Evolutionary conservation across 92 coral and sea anemone species (phyloP).

Genomic region (Zoanthus sociatus): DNA sequence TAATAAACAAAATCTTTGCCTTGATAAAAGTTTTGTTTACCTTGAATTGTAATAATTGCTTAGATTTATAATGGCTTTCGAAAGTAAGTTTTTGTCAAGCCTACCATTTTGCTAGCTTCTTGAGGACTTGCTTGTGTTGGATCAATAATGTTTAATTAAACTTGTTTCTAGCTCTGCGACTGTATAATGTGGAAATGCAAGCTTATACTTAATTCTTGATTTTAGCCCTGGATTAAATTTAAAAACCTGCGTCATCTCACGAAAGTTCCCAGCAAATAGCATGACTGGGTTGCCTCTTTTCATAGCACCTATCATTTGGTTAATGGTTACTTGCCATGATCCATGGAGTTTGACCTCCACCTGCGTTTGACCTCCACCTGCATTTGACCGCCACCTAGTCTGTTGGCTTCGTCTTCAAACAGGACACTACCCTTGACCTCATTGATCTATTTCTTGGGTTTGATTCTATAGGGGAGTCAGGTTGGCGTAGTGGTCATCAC

Average conservation of each 20-base stretch:
- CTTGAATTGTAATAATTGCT: neutral
- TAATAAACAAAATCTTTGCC: no score
- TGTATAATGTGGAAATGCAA: slow-evolving; percentile 45
- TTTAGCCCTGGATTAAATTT: slow-evolving; percentile 48
- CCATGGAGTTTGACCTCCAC: neutral
- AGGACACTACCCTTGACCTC: slow-evolving; percentile 62
- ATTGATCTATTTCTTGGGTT: slow-evolving; percentile 23
- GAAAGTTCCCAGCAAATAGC: slow-evolving; percentile 55
- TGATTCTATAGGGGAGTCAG: no score
- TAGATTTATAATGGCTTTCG: slow-evolving; percentile 33
- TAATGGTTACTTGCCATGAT: slow-evolving; percentile 54
- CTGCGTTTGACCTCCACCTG: no score
- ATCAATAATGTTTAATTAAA: slow-evolving; percentile 18
- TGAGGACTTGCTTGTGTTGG: neutral
- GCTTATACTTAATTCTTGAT: slow-evolving; percentile 52
- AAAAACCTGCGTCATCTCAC: slow-evolving; percentile 38
- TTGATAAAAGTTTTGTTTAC: no score
- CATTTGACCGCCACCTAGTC: no score
- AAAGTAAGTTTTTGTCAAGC: slow-evolving; percentile 36
- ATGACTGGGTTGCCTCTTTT: slow-evolving; percentile 57
- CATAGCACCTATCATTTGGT: slow-evolving; percentile 58
- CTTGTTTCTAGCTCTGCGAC: slow-evolving; percentile 26
- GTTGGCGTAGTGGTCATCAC: no score
- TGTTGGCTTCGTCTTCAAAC: slow-evolving; percentile 58
- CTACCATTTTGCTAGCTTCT: slow-evolving; percentile 48